Conservation (phyloP, 2,888 invertebrate species). For the Lycocerus yunnanus region DNA sequence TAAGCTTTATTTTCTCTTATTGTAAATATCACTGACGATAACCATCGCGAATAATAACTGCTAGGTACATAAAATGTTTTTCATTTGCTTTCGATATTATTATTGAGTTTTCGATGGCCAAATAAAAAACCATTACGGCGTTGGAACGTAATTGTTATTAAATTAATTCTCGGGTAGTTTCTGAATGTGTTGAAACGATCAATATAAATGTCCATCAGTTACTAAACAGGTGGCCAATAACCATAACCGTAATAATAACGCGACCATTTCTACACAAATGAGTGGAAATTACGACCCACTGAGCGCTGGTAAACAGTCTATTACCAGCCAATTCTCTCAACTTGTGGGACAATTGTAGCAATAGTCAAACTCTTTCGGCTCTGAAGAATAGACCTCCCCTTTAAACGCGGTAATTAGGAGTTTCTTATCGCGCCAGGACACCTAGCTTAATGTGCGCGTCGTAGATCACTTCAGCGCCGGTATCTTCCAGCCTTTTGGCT, state of each 20-base stretch:
- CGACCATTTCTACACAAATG: conserved; percentile 59
- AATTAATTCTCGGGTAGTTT: conserved; percentile 5
- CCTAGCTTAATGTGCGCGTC: conserved; percentile 42
- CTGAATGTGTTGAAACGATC: conserved; percentile 24
- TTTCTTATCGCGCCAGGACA: conserved; percentile 46
- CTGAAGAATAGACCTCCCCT: conserved; percentile 33
- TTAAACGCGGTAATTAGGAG: conserved; percentile 43
- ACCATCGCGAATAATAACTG: conserved; percentile 9
- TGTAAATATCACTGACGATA: conserved; percentile 6
- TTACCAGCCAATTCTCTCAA: conserved; percentile 54
- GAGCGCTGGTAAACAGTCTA: conserved; percentile 57
- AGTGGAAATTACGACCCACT: conserved; percentile 58
- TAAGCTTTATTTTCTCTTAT: conserved; percentile 29
- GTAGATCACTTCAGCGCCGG: conserved; percentile 45
- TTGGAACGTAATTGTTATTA: neutral
- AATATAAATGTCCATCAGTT: conserved; percentile 41
- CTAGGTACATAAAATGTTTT: too few species aligned
- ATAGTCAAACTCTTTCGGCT: conserved; percentile 27
- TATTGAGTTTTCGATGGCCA: neutral
- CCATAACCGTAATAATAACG: conserved; percentile 59
- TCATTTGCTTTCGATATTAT: conserved; percentile 12
- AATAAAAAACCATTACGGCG: neutral
- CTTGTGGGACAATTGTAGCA: conserved; percentile 43
- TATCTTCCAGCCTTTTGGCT: conserved; percentile 50
- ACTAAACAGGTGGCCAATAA: conserved; percentile 59